phyloP scores from a whole-genome alignment of 2,888 invertebrate species.

The Pogonocherus hispidulus region DNA sequence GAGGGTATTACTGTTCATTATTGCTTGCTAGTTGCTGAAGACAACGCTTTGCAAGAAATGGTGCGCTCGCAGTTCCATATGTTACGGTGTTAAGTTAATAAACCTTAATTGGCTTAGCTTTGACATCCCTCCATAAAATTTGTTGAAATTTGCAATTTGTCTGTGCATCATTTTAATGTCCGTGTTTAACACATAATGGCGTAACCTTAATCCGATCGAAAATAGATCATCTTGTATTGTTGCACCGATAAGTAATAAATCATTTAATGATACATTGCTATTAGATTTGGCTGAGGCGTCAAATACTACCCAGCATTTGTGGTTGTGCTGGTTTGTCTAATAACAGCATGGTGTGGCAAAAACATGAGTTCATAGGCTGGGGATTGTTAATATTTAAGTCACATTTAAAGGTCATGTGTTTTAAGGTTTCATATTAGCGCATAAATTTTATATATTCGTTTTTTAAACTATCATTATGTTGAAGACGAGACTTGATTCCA shows the following conservation, averaged over 20 bases:
- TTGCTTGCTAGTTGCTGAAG: conserved; percentile 19
- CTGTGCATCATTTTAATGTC: conserved; percentile 45
- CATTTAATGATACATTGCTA: background rate
- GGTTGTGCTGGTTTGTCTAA: background rate
- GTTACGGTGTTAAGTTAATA: conserved; percentile 39
- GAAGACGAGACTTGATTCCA: conserved; percentile 31
- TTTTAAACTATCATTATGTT: conserved; percentile 28
- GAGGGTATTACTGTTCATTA: conserved; percentile 26
- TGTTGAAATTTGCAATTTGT: conserved; percentile 37
- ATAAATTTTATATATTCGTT: conserved; percentile 35
- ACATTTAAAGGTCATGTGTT: conserved; percentile 37
- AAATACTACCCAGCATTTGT: conserved; percentile 3
- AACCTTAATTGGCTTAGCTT: conserved; percentile 23
- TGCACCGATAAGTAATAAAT: background rate
- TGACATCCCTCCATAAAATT: conserved; percentile 37
- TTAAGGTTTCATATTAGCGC: conserved; percentile 35
- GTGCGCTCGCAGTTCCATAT: conserved; percentile 37
- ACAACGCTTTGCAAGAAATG: conserved; percentile 19
- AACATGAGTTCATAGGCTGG: background rate
- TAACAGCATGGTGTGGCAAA: background rate
- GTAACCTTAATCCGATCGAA: conserved; percentile 35
- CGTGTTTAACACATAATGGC: conserved; percentile 35
- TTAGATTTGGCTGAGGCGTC: background rate
- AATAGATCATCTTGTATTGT: conserved; percentile 38
- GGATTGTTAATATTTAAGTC: background rate